Conservation (phyloP, 2,888 invertebrate genomes). For the Brachyptera putata region DNA sequence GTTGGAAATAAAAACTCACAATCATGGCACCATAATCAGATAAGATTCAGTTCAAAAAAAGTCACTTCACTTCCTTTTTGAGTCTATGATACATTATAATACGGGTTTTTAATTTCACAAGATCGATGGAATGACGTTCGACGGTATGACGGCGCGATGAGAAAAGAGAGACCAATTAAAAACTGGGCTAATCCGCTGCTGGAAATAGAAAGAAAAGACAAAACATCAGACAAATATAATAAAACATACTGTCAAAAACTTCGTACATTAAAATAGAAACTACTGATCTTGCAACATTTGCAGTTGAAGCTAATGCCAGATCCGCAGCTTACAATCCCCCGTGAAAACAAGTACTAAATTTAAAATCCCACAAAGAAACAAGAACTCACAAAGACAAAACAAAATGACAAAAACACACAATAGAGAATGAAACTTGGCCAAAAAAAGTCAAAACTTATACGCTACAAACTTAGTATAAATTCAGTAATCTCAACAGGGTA, state of each 20-base stretch:
- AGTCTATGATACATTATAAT: no score
- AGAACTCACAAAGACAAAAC: background rate
- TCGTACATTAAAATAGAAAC: no score
- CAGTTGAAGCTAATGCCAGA: no score
- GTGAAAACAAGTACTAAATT: background rate
- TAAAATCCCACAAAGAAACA: slow-evolving; percentile 5
- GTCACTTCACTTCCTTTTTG: no score
- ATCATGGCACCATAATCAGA: no score
- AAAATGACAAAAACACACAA: background rate
- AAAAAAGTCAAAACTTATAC: background rate
- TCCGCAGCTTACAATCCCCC: background rate
- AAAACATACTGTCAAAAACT: background rate
- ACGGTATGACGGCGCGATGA: slow-evolving; percentile 25
- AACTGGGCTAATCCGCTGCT: slow-evolving; percentile 31
- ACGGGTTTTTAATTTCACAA: background rate
- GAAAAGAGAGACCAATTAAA: slow-evolving; percentile 22
- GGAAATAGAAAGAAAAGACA: slow-evolving; percentile 24
- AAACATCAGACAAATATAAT: background rate
- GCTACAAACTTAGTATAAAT: slow-evolving; percentile 29
- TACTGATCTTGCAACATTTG: no score
- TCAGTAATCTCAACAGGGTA: slow-evolving; percentile 9
- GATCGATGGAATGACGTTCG: slow-evolving; percentile 28
- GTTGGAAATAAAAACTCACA: no score
- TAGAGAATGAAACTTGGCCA: background rate
- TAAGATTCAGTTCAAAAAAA: no score